Conservation (phyloP, 2,797 vertebrate genomes). For the Prionace glauca region DNA sequence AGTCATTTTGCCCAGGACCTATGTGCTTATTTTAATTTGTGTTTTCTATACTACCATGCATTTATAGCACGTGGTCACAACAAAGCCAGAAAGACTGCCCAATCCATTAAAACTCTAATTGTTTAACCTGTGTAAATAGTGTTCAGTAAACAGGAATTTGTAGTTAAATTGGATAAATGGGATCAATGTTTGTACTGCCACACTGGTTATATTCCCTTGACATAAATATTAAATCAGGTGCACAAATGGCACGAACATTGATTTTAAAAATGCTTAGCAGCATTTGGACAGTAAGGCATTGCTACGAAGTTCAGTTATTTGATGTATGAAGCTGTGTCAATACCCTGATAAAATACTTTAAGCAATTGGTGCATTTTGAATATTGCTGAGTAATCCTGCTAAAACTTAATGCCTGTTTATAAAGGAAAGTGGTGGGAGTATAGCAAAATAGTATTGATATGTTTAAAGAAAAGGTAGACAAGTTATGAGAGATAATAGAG, state of each 20-base stretch:
- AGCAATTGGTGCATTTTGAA: background rate
- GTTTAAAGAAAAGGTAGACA: too few relatives aligned
- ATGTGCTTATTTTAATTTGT: constrained; percentile 20
- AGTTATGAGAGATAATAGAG: background rate
- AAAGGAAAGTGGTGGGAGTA: background rate
- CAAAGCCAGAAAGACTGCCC: background rate
- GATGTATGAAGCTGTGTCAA: background rate
- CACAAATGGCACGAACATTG: background rate
- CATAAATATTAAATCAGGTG: background rate
- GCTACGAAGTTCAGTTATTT: background rate
- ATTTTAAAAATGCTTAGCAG: background rate
- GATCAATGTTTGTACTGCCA: background rate
- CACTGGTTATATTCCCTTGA: background rate
- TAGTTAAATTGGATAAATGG: background rate
- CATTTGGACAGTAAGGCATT: background rate
- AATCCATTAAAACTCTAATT: background rate
- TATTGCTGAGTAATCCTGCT: background rate
- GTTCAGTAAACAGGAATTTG: background rate
- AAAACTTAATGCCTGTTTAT: background rate
- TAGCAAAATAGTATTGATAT: too few relatives aligned
- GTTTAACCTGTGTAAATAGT: background rate
- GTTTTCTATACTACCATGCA: background rate
- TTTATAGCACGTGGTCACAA: background rate
- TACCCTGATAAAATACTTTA: background rate
- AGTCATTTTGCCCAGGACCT: background rate